Evolutionary conservation across 1,140 invertebrate genomes (phyloP).

Genomic region (Manduca sexta): DNA sequence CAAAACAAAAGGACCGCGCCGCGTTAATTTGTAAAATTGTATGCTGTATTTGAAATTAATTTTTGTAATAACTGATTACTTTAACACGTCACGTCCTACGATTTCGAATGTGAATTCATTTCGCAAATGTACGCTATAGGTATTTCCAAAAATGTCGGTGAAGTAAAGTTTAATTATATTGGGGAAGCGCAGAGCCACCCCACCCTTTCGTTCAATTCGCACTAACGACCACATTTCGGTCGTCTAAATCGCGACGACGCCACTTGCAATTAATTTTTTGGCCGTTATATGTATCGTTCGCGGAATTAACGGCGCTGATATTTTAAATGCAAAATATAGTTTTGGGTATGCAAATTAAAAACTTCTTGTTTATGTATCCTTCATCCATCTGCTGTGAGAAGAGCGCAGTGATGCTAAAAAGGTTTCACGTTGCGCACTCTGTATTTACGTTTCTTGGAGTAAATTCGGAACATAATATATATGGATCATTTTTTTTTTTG

Average conservation of each 20-base stretch:
- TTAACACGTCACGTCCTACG: background rate
- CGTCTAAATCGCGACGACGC: slow-evolving; percentile 54
- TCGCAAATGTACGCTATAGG: background rate
- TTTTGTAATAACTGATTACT: background rate
- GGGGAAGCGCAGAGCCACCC: slow-evolving; percentile 36
- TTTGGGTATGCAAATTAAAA: background rate
- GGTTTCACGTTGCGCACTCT: no score
- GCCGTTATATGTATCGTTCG: slow-evolving; percentile 33
- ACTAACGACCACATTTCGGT: slow-evolving; percentile 63
- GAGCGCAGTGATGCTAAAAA: no score
- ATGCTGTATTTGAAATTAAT: no score
- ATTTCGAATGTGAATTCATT: background rate
- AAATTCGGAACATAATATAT: no score
- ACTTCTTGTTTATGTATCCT: no score
- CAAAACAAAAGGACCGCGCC: slow-evolving; percentile 52
- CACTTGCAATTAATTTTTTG: slow-evolving; percentile 66
- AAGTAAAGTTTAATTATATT: slow-evolving; percentile 56
- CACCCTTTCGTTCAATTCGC: slow-evolving; percentile 50
- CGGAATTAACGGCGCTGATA: slow-evolving; percentile 9
- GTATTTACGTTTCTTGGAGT: no score
- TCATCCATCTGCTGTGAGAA: no score
- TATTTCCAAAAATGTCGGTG: slow-evolving; percentile 4
- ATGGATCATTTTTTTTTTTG: no score
- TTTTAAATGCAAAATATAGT: background rate
- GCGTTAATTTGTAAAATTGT: slow-evolving; percentile 49